A percentile compares a stretch with the other conserved stretches of the same genome.
phyloP scores from a whole-genome alignment of 1,140 invertebrate species.

The Neodiprion fabricii region DNA sequence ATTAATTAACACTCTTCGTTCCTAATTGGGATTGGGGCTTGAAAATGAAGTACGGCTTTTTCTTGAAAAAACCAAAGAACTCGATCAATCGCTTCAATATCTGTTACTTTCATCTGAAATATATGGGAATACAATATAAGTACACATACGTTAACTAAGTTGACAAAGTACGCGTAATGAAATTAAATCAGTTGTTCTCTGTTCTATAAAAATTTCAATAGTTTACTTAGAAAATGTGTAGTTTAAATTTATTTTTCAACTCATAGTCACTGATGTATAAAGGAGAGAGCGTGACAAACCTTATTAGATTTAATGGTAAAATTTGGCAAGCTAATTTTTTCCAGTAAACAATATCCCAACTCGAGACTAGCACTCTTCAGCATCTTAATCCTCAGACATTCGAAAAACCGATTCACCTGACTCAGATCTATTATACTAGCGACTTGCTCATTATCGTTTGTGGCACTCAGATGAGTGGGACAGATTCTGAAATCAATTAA shows the following conservation, averaged over 20 bases:
- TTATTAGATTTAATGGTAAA: slow-evolving; percentile 42
- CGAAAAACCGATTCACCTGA: slow-evolving; percentile 42
- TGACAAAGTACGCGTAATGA: not conserved
- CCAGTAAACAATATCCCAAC: slow-evolving; percentile 41
- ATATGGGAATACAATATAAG: slow-evolving; percentile 10
- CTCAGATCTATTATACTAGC: slow-evolving; percentile 14
- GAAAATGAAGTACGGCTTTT: slow-evolving; percentile 32
- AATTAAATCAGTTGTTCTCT: too few species aligned
- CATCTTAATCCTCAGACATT: slow-evolving; percentile 40
- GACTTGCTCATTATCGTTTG: not conserved
- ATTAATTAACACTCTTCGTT: too few species aligned
- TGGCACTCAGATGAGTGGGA: not conserved
- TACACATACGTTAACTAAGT: slow-evolving; percentile 17
- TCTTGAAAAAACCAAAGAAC: slow-evolving; percentile 46
- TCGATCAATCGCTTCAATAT: slow-evolving; percentile 36
- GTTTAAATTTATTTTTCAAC: slow-evolving; percentile 6
- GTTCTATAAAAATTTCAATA: not conserved
- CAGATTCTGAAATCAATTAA: not conserved
- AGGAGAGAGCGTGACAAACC: slow-evolving; percentile 31
- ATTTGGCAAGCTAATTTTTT: slow-evolving; percentile 40
- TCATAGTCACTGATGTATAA: not conserved
- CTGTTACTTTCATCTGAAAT: slow-evolving; percentile 48
- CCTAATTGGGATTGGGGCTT: too few species aligned
- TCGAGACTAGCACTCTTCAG: slow-evolving; percentile 32
- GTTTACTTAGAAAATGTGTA: slow-evolving; percentile 11